These are phyloP conservation scores for Lycocerus yunnanus DNA, from an alignment of 2,888 invertebrate genomes.

Conservation along the genomic window DNA sequence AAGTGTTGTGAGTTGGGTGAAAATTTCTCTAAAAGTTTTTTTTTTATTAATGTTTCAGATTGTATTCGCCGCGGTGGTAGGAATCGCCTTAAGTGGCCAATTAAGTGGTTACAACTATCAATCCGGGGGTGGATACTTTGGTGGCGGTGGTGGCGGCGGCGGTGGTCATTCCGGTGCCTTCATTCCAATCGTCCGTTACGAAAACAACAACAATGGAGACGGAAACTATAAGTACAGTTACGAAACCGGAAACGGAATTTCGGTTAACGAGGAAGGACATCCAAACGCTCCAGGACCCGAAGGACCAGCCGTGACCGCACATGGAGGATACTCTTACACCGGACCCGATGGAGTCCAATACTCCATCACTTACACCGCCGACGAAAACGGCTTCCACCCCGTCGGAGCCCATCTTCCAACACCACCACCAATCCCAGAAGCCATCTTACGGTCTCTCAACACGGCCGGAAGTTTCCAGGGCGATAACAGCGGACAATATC, in stretches of 20 bases:
- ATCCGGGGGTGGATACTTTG: conserved; percentile 1
- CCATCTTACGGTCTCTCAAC: conserved; percentile 51
- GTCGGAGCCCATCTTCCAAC: conserved; percentile 63
- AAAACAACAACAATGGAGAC: conserved; percentile 66
- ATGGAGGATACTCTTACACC: conserved; percentile 63
- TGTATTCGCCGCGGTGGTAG: conserved; percentile 10
- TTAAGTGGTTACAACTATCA: conserved; percentile 3
- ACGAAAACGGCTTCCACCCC: conserved; percentile 63
- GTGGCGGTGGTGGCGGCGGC: background rate
- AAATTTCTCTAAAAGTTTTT: background rate
- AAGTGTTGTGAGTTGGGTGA: background rate
- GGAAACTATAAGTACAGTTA: conserved; percentile 66
- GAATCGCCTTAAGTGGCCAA: conserved; percentile 10
- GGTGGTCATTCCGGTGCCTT: conserved; percentile 37
- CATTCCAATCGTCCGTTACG: conserved; percentile 65
- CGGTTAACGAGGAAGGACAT: conserved; percentile 59
- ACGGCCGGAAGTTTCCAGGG: conserved; percentile 36
- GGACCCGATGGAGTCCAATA: conserved; percentile 63
- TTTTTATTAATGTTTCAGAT: conserved; percentile 15
- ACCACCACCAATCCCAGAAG: conserved; percentile 64
- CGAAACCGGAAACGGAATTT: conserved; percentile 70
- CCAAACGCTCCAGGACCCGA: conserved; percentile 31
- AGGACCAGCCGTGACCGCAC: conserved; percentile 49
- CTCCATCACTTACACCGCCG: conserved; percentile 62
- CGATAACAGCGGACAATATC: conserved; percentile 43